These are phyloP conservation scores for Drosophila bipectinata DNA, from an alignment of 1,140 invertebrate species.

Conservation along the genomic window DNA sequence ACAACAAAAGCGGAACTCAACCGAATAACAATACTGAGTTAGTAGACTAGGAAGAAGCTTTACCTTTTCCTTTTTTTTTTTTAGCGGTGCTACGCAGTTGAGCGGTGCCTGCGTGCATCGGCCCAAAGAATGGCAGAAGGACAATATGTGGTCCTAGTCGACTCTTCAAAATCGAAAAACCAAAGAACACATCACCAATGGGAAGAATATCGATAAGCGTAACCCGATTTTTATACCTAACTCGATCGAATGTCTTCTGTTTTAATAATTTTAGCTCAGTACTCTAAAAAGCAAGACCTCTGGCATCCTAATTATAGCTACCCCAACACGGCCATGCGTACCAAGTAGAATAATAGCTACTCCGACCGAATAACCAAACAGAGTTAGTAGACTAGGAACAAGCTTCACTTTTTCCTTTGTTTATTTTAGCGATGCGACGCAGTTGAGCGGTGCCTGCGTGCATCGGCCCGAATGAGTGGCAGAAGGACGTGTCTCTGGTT, in stretches of 20 bases:
- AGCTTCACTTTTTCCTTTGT: conserved; percentile 57
- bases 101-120: conserved; percentile 70
- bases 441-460: conserved; percentile 81
- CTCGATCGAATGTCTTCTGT: conserved; percentile 44
- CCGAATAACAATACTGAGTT: not conserved
- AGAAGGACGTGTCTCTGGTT: not conserved
- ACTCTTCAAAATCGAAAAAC: not conserved
- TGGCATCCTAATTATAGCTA: not conserved
- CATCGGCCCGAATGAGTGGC: conserved; percentile 24
- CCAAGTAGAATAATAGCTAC: not conserved
- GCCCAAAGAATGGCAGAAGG: conserved; percentile 14
- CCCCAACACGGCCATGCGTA: not conserved
- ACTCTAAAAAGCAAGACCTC: not conserved
- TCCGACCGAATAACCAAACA: too few species aligned
- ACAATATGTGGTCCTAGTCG: not conserved
- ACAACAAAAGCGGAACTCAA: not conserved
- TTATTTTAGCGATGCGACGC: conserved; percentile 71
- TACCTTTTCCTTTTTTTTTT: conserved; percentile 59
- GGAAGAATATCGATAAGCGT: conserved; percentile 31
- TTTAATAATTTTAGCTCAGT: conserved; percentile 17
- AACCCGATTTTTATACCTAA: conserved; percentile 46
- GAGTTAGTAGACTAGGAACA: conserved; percentile 18
- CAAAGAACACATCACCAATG: not conserved
- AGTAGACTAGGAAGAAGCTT: conserved; percentile 27
- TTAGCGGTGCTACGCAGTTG: conserved; percentile 73